Base-by-base conservation (phyloP, 1,140 invertebrate genomes). In the Drosophila micromelanica region DNA sequence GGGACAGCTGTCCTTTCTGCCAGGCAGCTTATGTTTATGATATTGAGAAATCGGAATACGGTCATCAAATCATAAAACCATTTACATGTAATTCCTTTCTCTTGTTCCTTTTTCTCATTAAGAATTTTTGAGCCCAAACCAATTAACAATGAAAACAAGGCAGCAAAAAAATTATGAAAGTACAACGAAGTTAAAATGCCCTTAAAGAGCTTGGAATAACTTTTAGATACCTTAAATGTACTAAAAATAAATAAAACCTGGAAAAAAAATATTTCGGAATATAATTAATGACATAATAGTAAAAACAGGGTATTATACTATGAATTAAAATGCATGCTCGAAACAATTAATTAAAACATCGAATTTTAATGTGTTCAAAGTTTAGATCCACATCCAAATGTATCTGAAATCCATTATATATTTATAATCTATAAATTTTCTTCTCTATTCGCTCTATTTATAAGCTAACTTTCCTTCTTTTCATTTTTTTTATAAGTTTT, bases 61-160 rank as follows among this genome's bases (percentile, higher is more conserved):
- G 42, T 42, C 27, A 27, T 32, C 15, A 35, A 56, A 64, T 55
- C 68, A 71, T 71, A 71, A 71, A 72, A 72, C 57, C 69, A 65
- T 72, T 72, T 72, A 38, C 69, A 52, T 67, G 62, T 72, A 72
- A 72, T 38, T 72, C 52, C 45, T 35, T 65, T 46, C 23, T 9
- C 17, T 13, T 23, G 32, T 27, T 17, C n/a, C 20, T 8, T 17
- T 49, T 37, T 7, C 13, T 11, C 13, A 20, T 30, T 45, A 52
- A 3, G 5, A 32, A 45, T 35, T 35, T 13, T 38, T 2, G 3
- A 8, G 23, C 67, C 27, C 67, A 62, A 57, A 65, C 52, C 68
- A 71, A 71, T 71, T 71, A 71, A 30, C 43, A 56, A 38, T 30
- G 12, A 51, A 65, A 71, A 71, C 68, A 71, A 35, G 27, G 11